These are phyloP conservation scores for Choloepus hoffmanni DNA, from an alignment of 2,113 vertebrate species.

Conservation along the genomic window DNA sequence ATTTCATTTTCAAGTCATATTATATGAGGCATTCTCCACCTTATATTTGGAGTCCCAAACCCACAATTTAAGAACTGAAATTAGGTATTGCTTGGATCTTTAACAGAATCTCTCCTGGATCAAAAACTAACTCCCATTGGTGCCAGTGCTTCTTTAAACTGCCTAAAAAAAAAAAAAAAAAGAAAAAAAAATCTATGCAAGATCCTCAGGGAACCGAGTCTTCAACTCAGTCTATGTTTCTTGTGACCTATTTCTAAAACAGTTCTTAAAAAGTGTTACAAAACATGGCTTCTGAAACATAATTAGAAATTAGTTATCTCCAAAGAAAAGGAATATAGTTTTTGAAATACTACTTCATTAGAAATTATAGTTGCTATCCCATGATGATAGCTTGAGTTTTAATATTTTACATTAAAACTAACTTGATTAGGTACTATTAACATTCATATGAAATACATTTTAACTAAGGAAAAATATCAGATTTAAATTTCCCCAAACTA, in stretches of 20 bases:
- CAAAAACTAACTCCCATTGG: constrained; percentile 48
- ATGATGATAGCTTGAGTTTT: constrained; percentile 60
- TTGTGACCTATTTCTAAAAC: constrained; percentile 75
- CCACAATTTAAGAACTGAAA: constrained; percentile 58
- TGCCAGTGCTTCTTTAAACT: constrained; percentile 65
- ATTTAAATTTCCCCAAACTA: constrained; percentile 51
- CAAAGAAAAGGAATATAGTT: constrained; percentile 55
- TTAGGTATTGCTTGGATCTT: constrained; percentile 64
- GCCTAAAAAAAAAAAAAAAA: background rate
- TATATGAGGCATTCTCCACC: constrained; percentile 74
- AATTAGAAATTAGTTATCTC: constrained; percentile 64
- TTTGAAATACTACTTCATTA: constrained; percentile 62
- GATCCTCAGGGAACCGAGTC: constrained; percentile 18
- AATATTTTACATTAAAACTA: constrained; percentile 62
- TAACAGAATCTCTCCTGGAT: constrained; percentile 56
- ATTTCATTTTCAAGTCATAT: constrained; percentile 69
- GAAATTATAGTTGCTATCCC: constrained; percentile 50
- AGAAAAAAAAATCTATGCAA: constrained; percentile 36
- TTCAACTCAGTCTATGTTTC: background rate
- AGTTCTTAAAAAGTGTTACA: constrained; percentile 50
- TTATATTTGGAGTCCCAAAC: constrained; percentile 59
- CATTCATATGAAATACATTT: constrained; percentile 29
- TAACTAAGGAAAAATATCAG: constrained; percentile 30
- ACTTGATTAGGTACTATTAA: constrained; percentile 36
- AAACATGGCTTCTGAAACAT: constrained; percentile 61